Evolutionary conservation across 2,797 vertebrate species (phyloP).

Genomic region (Champsocephalus gunnari): DNA sequence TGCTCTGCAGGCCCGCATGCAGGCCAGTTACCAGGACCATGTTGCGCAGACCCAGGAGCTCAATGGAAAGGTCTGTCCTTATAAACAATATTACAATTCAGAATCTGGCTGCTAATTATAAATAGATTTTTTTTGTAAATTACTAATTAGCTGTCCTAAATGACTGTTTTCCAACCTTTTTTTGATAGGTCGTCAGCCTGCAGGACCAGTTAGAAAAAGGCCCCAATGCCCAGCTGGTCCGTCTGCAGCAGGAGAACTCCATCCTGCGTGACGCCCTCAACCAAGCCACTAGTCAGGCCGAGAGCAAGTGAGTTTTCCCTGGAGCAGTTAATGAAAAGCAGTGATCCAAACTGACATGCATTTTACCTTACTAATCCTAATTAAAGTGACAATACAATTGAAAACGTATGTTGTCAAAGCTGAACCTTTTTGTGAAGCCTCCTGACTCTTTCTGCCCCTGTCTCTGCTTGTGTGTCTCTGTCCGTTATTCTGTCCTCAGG

Average conservation of each 20-base stretch:
- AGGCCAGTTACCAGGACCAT: slow-evolving; percentile 94
- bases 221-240: slow-evolving; percentile 93
- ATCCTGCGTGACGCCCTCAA: slow-evolving; percentile 96
- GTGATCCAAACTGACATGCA: background rate
- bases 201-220: slow-evolving; percentile 97
- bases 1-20: slow-evolving; percentile 92
- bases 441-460: slow-evolving; percentile 8
- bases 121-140: background rate
- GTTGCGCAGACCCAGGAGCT: slow-evolving; percentile 90
- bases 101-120: background rate
- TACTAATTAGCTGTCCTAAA: background rate
- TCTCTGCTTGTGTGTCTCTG: slow-evolving; percentile 3
- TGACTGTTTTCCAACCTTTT: background rate
- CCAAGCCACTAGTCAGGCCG: slow-evolving; percentile 95
- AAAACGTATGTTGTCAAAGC: background rate
- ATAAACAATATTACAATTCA: background rate
- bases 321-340: background rate
- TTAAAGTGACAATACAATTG: background rate
- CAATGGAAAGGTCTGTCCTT: slow-evolving; percentile 89
- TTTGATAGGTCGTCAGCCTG: slow-evolving; percentile 85
- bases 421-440: slow-evolving; percentile 2
- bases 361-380: background rate
- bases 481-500: slow-evolving; percentile 74
- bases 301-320: slow-evolving; percentile 92
- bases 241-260: slow-evolving; percentile 96